Evolutionary conservation across 1,140 invertebrate genomes (phyloP), one percentile per base, ranked within the genome.

Genomic region (Oryctes rhinoceros): DNA sequence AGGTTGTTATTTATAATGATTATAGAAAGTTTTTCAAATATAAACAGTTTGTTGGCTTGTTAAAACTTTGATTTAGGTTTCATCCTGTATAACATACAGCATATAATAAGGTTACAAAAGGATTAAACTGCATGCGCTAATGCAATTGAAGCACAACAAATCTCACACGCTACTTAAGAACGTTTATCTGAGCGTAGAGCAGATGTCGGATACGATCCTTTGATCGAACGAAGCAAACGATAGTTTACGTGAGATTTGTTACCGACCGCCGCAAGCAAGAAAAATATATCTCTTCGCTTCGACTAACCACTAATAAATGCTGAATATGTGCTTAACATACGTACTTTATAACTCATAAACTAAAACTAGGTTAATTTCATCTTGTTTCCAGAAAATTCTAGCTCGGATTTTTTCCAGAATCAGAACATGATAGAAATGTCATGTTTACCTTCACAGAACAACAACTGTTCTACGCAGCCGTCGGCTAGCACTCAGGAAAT

Each of bases 391-490:
- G 87, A 86, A 86, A 86, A 85, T 86, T 87, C 87, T 87, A 87
- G 87, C 84, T 87, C 85, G 79, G 48, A 53, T 87, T 86, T 87
- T 87, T 87, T 87, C 85, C 86, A 88, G 87, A 87, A 85, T 88
- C 86, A 87, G 83, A 88, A 86, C 84, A 86, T 87, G 84, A 91
- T 92, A 88, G 91, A 92, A 89, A 90, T 92, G 89, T 89, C 90
- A 83, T 91, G 90, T 88, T 88, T 91, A 83, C 89, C 90, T 83
- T 89, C 90, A 62, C 90, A 91, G 84, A 91, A 91, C 88, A 91
- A 91, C 89, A 91, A 91, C 85, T 88, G 88, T 82, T 89, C 86
- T 82, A 85, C 82, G 39, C 80, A 80, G 77, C 81, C 82, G 48
- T 83, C 83, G 37, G 80, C 81, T 2, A 82, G 78, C 44, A 83